Evolutionary conservation across 2,797 vertebrate species (phyloP), one percentile per base, ranked within the genome.

Genomic region (Gallinago stenura): DNA sequence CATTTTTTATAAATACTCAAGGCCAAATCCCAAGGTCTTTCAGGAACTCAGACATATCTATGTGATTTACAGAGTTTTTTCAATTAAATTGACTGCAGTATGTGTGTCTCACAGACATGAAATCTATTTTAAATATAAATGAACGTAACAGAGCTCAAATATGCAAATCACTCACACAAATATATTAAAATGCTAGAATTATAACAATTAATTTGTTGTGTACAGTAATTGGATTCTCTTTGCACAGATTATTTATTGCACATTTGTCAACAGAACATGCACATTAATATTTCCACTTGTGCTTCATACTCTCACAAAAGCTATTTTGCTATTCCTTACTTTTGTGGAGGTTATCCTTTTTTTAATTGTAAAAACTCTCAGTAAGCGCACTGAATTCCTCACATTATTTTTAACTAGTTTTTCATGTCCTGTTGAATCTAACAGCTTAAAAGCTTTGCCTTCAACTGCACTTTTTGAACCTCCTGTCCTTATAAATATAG

Each of bases 371-470:
- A 72, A 84, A 89, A 28, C 30, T 87, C 89, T 72, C 56, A 82
- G 2, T 30, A 64, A 80, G 22, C 62, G 22, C 58, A 91, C 50
- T 37, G 30, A 88, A 69, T 77, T 60, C 62, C 37, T 35, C 62
- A 24, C 9, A 80, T 72, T 88, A 73, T 81, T 92, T 92, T 89
- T 53, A 93, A 85, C 53, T 64, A 28, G 19, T 51, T 96, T 89
- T 84, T 69, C 2, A 1, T 75, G 54, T 73, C 57, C 81, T n/a
- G 15, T 54, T 73, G 50, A 77, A 87, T 91, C 46, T 60, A 86
- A 50, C 31, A 69, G 65, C 54, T 94, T 89, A 89, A 92, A 78
- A 77, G 64, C 86, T 93, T 92, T 89, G 51, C 50, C 50, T 95
- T 85, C 61, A 62, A 39, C 64, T 54, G 50, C 58, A 81, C 26